Base-by-base conservation (phyloP, 1,140 invertebrate species). In the Wiebesia pumilae region DNA sequence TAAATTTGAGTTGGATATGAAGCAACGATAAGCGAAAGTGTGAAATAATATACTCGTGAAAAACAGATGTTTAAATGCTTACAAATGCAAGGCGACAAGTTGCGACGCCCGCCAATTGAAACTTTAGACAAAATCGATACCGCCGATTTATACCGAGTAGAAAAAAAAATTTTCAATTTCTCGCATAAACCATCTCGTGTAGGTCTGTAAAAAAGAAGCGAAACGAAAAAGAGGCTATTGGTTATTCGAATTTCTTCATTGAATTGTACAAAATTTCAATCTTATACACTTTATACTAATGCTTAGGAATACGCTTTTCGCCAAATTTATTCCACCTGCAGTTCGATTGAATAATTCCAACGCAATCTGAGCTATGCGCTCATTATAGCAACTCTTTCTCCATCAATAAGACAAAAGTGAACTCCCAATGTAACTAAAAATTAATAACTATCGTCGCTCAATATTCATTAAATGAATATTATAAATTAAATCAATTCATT, bases 21-120 rank as follows among this genome's bases (percentile, higher is more conserved):
- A 54, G 81, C 67, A 51, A 33, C 81, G 67, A 58, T 69, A 82
- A 82, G 81, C 62, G 40, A 69, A 69, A 79, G 83, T 77, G 77
- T 80, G 40, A 85, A 80, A 71, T 80, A 80, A 85, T 79, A 80
- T 80, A 85, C 77, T 69, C 33, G 83, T 80, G 35, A 35, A n/a
- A 81, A 81, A 65, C 79, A 35, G 62, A 1, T 24, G 38, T 67
- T 67, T 81, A 81, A 82, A 47, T 69, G 38, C 71, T 43, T 75
- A 75, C 24, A 33, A 75, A 75, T 75, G 38, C 24, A 30, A 24
- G 51, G 73, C 73, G 83, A 84, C 73, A 78, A 33, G 54, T 84
- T 78, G 54, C n/a, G 24, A 33, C 35, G 9, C 21, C 38, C 38
- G 14, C 54, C 33, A 54, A 27, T 33, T 81, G 58, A 33, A 12